A percentile compares a stretch with the other conserved stretches of the same genome.
These are phyloP conservation scores for Phalloptychus januarius DNA, from an alignment of 2,797 vertebrate genomes.

Conservation along the genomic window DNA sequence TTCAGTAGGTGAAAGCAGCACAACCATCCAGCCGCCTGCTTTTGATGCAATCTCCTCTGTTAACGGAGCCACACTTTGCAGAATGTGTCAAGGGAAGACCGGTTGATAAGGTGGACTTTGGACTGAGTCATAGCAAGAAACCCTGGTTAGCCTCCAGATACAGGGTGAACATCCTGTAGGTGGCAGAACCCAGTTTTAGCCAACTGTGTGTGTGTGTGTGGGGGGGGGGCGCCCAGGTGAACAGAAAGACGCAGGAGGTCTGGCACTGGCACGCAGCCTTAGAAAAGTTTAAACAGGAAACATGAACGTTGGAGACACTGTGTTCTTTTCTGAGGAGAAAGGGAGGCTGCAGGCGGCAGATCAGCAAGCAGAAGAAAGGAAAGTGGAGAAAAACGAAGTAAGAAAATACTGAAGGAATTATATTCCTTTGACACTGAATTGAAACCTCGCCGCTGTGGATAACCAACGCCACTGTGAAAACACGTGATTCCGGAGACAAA, in stretches of 20 bases:
- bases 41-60: constrained; percentile 23
- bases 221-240: constrained; percentile 5
- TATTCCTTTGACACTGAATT: constrained; percentile 19
- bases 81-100: neutral
- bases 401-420: neutral
- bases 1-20: constrained; percentile 18
- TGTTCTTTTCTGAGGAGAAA: constrained; percentile 42
- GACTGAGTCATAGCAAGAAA: neutral
- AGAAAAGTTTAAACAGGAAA: constrained; percentile 35
- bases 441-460: constrained; percentile 5
- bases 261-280: constrained; percentile 21
- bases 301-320: constrained; percentile 31
- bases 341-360: constrained; percentile 12
- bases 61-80: constrained; percentile 7
- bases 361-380: constrained; percentile 9
- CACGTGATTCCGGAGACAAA: neutral
- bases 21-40: constrained; percentile 16
- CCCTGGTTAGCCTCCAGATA: constrained; percentile 7
- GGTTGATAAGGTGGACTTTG: constrained; percentile 20
- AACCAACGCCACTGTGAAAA: neutral
- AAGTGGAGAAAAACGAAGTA: neutral
- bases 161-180: constrained; percentile 22
- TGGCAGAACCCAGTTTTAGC: neutral
- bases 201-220: constrained; percentile 1
- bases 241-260: constrained; percentile 10